Conservation (phyloP, 2,888 invertebrate species). For the Folsomia candida region DNA sequence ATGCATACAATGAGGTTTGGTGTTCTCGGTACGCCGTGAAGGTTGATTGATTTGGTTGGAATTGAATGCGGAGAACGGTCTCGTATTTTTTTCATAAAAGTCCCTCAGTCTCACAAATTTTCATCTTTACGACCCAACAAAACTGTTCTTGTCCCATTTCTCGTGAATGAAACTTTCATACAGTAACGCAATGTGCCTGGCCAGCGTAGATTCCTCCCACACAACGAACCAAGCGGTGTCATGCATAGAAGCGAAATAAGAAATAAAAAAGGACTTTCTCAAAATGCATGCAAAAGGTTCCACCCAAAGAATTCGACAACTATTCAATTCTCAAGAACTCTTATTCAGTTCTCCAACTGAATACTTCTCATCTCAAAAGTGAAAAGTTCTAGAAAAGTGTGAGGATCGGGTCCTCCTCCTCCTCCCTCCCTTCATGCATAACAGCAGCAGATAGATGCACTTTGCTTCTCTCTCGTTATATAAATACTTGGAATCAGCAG, state of each 20-base stretch:
- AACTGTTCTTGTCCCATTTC: not conserved
- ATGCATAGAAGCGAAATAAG: not conserved
- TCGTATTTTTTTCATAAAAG: not conserved
- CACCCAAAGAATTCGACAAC: not conserved
- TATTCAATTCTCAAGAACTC: not conserved
- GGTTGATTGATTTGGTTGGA: not conserved
- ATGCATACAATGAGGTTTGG: not conserved
- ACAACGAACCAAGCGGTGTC: not conserved
- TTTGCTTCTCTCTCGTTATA: not conserved
- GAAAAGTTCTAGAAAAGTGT: constrained; percentile 5
- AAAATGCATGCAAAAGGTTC: not conserved
- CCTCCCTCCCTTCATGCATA: not conserved
- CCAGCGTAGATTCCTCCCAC: not conserved
- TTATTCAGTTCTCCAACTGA: not conserved
- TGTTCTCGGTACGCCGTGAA: not conserved
- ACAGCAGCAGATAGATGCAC: constrained; percentile 5
- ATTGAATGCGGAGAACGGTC: not conserved
- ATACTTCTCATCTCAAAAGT: constrained; percentile 8
- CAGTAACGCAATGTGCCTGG: too few relatives aligned
- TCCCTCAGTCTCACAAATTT: not conserved
- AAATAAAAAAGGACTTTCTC: not conserved
- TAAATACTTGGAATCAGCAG: not conserved
- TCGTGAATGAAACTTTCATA: not conserved
- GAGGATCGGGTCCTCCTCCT: not conserved
- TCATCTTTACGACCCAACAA: not conserved